Conservation (phyloP, 1,140 invertebrate genomes). For the Centruroides vittatus region DNA sequence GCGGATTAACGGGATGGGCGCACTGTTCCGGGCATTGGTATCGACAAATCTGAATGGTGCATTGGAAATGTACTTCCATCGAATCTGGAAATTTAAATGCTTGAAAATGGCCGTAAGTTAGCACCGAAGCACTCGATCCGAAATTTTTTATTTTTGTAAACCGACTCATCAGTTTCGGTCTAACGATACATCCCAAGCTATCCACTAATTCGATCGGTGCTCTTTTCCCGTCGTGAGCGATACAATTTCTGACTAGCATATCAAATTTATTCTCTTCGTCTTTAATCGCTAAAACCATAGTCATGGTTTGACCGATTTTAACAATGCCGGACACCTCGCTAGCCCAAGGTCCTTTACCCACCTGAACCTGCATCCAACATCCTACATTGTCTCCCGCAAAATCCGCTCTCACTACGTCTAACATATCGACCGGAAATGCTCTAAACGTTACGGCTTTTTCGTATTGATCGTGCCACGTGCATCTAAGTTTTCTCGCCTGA, state of each 20-base stretch:
- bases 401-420: conserved; percentile 81
- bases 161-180: conserved; percentile 81
- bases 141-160: conserved; percentile 96
- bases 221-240: conserved; percentile 82
- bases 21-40: conserved; percentile 16
- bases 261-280: conserved; percentile 93
- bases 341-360: conserved; percentile 86
- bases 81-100: conserved; percentile 20
- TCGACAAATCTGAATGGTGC: conserved; percentile 25
- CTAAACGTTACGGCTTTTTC: conserved; percentile 89
- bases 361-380: conserved; percentile 41
- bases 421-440: conserved; percentile 88
- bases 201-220: conserved; percentile 85
- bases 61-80: conserved; percentile 26
- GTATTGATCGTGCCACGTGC: conserved; percentile 91
- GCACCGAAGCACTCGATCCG: conserved; percentile 78
- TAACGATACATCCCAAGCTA: conserved; percentile 76
- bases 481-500: conserved; percentile 76
- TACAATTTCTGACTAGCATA: conserved; percentile 85
- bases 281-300: conserved; percentile 88
- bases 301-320: conserved; percentile 92
- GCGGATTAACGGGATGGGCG: conserved; percentile 3
- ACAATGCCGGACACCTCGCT: conserved; percentile 88
- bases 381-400: conserved; percentile 91
- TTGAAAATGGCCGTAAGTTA: conserved; percentile 82